Evolutionary conservation across 2,797 vertebrate species (phyloP).

Genomic region (Stomatorhinus walkeri): DNA sequence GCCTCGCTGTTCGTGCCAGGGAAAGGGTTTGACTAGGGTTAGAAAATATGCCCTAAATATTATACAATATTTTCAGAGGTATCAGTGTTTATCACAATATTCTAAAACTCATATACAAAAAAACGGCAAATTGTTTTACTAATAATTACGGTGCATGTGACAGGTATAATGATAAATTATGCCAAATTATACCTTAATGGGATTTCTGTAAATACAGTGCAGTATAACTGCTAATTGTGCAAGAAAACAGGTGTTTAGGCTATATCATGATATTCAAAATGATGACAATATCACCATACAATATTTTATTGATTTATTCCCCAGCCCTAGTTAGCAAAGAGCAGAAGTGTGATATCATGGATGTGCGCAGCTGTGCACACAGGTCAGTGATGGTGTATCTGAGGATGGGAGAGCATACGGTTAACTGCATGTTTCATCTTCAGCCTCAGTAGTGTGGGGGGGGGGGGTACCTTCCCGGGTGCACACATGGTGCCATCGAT

Average conservation of each 20-base stretch:
- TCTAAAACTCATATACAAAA: background rate
- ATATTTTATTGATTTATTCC: background rate
- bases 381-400: background rate
- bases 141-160: background rate
- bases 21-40: background rate
- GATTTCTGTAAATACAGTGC: background rate
- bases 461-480: conserved; percentile 73
- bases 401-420: background rate
- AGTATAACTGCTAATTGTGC: background rate
- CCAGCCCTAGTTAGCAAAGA: background rate
- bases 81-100: background rate
- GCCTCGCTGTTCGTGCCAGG: background rate
- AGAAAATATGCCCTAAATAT: background rate
- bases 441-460: background rate
- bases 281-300: background rate
- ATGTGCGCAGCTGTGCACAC: background rate
- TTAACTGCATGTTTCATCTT: background rate
- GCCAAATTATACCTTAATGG: background rate
- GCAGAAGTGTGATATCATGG: background rate
- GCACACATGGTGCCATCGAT: conserved; percentile 93
- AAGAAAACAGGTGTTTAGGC: background rate
- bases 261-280: background rate
- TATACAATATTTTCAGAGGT: background rate
- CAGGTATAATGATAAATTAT: background rate
- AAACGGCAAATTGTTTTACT: background rate